A percentile compares a stretch with the other conserved stretches of the same genome.
These are phyloP conservation scores for Melierax canorus DNA, from an alignment of 2,113 vertebrate species.

Conservation along the genomic window DNA sequence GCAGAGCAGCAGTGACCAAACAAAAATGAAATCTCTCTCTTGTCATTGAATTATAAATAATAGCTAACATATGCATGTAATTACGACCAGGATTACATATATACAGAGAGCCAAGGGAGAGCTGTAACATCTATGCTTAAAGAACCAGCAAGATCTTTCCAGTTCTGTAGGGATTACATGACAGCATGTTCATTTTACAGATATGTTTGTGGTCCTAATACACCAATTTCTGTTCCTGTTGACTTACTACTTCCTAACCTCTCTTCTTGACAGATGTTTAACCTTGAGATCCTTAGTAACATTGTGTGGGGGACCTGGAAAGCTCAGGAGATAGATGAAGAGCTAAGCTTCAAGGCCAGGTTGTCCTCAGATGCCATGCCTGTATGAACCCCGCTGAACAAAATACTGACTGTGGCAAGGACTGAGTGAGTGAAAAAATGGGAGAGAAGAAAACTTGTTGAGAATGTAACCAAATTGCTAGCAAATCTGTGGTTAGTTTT, in stretches of 20 bases:
- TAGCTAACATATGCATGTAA: constrained; percentile 10
- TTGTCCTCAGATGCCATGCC: not conserved
- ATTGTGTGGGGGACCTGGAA: not conserved
- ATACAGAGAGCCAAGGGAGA: not conserved
- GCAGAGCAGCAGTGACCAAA: not conserved
- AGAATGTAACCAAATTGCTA: not conserved
- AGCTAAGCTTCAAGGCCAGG: not conserved
- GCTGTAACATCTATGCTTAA: not conserved
- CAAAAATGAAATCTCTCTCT: not conserved
- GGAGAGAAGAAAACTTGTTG: not conserved
- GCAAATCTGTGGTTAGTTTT: not conserved
- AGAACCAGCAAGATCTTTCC: not conserved
- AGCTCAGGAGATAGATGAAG: not conserved
- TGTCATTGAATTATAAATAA: constrained; percentile 9
- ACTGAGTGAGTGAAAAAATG: not conserved
- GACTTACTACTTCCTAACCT: not conserved
- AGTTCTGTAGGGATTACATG: not conserved
- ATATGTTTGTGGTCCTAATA: not conserved
- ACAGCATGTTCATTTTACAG: not conserved
- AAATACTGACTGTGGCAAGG: not conserved
- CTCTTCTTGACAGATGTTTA: not conserved
- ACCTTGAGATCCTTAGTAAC: not conserved
- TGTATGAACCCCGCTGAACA: not conserved
- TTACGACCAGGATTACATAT: not conserved
- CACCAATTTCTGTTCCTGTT: not conserved